Evolutionary conservation across 2,888 invertebrate genomes (phyloP), one percentile per base, ranked within the genome.

Genomic region (Drosophila paucipuncta): DNA sequence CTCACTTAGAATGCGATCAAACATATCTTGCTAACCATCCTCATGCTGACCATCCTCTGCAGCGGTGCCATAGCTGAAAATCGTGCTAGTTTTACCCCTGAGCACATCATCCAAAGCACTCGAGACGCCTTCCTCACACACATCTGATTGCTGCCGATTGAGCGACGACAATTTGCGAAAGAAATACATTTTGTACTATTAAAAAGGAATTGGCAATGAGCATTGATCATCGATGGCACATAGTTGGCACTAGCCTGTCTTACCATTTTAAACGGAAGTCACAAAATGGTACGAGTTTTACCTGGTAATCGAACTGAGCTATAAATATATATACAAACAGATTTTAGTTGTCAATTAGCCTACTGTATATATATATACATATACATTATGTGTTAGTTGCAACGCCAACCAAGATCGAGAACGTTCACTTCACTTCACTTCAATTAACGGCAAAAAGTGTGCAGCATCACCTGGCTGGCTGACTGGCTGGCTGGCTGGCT

Each of bases 261-360:
- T 76, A 73, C 80, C 76, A 74, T 75, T n/a, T 65, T 73, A 13
- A 60, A 55, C 30, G 39, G 54, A 31, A 61, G 59, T 25, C 75
- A 39, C 30, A 76, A 54, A 73, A 58, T 63, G 57, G 69, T 65
- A 69, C 63, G 57, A 39, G 57, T 73, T 69, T 69, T 69, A 18
- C 49, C 35, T 59, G 30, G 62, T 64, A 35, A 41, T 68, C 54
- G 35, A 68, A 71, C 72, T 61, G 37, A 76, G 76, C 57, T 70
- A 52, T 50, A 43, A 25, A 25, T 28, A 30, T 30, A 59, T 59
- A 66, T 54, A 70, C 62, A 62, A 31, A 31, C 28, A 53, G 68
- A 78, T 73, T 82, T 72, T 66, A 61, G 43, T 60, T 85, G 72
- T 81, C 81, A 81, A 85, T 85, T 79, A 73, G 78, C 78, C 85